Conservation (phyloP, 2,113 vertebrate genomes). For the Ammodytes dubius region DNA sequence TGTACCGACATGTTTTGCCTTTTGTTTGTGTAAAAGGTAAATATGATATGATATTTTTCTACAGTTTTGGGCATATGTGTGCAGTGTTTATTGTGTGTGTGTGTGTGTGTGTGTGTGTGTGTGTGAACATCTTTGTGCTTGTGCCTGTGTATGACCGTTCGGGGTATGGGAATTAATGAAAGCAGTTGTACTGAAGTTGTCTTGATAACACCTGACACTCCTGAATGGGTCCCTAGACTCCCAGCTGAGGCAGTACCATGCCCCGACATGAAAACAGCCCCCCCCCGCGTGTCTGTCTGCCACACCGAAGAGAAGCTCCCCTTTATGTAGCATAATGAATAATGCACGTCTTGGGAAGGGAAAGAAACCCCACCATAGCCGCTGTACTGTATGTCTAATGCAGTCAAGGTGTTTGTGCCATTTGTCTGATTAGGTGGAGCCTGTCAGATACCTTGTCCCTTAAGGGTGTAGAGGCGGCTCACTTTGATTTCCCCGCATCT, state of each 20-base stretch:
- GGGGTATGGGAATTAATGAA: conserved; percentile 59
- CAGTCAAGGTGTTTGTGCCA: conserved; percentile 48
- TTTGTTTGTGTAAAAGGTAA: background rate
- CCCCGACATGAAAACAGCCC: conserved; percentile 51
- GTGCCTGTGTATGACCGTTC: conserved; percentile 14
- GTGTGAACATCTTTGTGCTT: conserved; percentile 4
- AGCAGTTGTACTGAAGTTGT: conserved; percentile 9
- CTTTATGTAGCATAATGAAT: conserved; percentile 71
- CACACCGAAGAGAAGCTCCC: conserved; percentile 25
- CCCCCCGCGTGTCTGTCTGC: conserved; percentile 38
- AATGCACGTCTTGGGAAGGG: conserved; percentile 54
- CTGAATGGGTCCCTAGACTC: conserved; percentile 44
- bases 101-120: background rate
- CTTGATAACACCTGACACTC: conserved; percentile 46
- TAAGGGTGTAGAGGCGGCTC: conserved; percentile 38
- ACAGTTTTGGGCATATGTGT: background rate
- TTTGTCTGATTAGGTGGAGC: conserved; percentile 65
- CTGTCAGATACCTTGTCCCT: conserved; percentile 50
- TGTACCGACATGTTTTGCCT: background rate
- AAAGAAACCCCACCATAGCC: background rate
- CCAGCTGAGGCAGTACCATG: conserved; percentile 35
- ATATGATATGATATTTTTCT: background rate
- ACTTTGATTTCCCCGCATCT: conserved; percentile 56
- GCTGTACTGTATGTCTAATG: conserved; percentile 67
- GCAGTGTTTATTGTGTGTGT: conserved; percentile 2